phyloP scores from a whole-genome alignment of 2,113 vertebrate genomes.

The Hepsetus odoe region DNA sequence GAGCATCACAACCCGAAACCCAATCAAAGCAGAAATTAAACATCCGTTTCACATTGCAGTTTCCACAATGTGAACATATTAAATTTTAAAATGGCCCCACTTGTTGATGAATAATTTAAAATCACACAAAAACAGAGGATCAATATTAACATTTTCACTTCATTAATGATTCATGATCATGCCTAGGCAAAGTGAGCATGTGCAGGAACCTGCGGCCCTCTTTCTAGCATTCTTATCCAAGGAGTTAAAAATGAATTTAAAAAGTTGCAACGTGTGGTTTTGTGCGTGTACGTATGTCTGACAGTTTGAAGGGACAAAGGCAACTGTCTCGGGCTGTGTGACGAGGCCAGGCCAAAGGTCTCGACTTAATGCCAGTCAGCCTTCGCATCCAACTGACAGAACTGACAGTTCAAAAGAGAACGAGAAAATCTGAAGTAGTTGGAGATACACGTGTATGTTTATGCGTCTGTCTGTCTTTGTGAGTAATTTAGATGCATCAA shows the following conservation, averaged over 20 bases:
- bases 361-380: not conserved
- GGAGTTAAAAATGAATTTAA: not conserved
- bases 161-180: slow-evolving; percentile 18
- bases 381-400: not conserved
- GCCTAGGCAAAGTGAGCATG: not conserved
- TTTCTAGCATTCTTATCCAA: not conserved
- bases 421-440: not conserved
- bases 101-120: slow-evolving; percentile 38
- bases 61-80: not conserved
- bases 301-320: not conserved
- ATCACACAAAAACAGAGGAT: slow-evolving; percentile 20
- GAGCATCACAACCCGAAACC: not conserved
- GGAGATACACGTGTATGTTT: not conserved
- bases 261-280: not conserved
- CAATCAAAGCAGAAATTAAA: not conserved
- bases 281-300: not conserved
- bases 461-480: not conserved
- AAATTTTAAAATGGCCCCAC: slow-evolving; percentile 15
- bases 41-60: not conserved
- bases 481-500: not conserved
- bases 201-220: not conserved
- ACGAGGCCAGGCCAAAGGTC: slow-evolving; percentile 18
- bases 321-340: slow-evolving; percentile 12
- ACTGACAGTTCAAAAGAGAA: not conserved
- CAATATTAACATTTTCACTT: slow-evolving; percentile 25